Evolutionary conservation across 2,113 vertebrate species (phyloP).

Genomic region (Amblyornis subalaris): DNA sequence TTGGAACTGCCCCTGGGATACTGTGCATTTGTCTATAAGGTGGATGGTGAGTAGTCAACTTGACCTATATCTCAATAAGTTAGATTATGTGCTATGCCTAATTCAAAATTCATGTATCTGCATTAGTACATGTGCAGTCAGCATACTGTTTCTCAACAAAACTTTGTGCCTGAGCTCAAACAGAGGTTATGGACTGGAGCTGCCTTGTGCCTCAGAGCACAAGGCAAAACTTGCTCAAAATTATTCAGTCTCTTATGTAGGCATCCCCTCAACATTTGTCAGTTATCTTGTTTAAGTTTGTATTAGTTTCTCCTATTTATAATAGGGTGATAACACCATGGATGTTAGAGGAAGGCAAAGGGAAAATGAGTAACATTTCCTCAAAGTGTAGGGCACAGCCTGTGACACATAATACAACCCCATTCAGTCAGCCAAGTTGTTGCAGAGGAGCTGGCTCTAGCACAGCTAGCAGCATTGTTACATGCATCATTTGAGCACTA

Average conservation of each 20-base stretch:
- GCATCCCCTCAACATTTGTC: not conserved
- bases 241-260: not conserved
- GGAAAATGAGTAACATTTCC: not conserved
- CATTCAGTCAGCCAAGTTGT: not conserved
- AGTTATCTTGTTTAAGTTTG: not conserved
- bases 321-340: not conserved
- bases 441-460: not conserved
- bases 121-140: not conserved
- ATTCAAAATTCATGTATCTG: not conserved
- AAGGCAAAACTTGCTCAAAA: not conserved
- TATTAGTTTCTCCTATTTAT: not conserved
- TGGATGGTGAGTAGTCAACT: not conserved
- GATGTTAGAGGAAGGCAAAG: not conserved
- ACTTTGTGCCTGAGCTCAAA: not conserved
- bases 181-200: not conserved
- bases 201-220: not conserved
- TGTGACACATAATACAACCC: not conserved
- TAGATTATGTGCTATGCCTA: not conserved
- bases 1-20: not conserved
- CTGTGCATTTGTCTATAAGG: not conserved
- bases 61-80: not conserved
- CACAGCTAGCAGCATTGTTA: not conserved
- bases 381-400: not conserved
- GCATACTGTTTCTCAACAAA: not conserved
- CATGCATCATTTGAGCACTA: not conserved